Conservation (phyloP, 2,113 vertebrate genomes). For the Cygnus buccinator region DNA sequence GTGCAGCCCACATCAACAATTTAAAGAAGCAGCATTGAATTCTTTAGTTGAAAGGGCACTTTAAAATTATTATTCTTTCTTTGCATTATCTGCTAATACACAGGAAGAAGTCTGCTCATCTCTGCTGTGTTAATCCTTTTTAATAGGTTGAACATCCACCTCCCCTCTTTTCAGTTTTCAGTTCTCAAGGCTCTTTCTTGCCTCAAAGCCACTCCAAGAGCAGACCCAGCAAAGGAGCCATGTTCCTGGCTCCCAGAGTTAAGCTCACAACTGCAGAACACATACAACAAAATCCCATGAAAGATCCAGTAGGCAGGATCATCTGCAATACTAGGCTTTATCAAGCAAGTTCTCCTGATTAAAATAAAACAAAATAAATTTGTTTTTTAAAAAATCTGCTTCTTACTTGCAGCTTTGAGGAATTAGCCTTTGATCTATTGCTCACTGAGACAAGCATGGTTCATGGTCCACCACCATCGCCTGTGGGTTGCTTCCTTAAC, state of each 20-base stretch:
- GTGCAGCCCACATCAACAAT: neutral
- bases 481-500: neutral
- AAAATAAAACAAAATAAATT: neutral
- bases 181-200: neutral
- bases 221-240: neutral
- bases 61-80: neutral
- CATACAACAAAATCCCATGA: neutral
- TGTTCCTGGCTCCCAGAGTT: rapidly evolving
- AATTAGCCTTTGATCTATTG: neutral
- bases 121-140: neutral
- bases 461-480: neutral
- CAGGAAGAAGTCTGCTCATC: neutral
- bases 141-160: neutral
- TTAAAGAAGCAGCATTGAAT: conserved; percentile 23
- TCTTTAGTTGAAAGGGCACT: neutral
- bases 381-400: neutral
- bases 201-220: neutral
- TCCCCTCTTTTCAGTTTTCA: neutral
- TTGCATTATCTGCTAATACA: neutral
- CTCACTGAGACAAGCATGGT: neutral
- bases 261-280: neutral
- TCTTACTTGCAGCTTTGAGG: neutral
- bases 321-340: neutral
- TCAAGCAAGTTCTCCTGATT: neutral
- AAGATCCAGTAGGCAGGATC: neutral